A percentile compares a stretch with the other conserved stretches of the same genome.
These are phyloP conservation scores for Alitta virens DNA, from an alignment of 2,888 invertebrate species.

Conservation along the genomic window DNA sequence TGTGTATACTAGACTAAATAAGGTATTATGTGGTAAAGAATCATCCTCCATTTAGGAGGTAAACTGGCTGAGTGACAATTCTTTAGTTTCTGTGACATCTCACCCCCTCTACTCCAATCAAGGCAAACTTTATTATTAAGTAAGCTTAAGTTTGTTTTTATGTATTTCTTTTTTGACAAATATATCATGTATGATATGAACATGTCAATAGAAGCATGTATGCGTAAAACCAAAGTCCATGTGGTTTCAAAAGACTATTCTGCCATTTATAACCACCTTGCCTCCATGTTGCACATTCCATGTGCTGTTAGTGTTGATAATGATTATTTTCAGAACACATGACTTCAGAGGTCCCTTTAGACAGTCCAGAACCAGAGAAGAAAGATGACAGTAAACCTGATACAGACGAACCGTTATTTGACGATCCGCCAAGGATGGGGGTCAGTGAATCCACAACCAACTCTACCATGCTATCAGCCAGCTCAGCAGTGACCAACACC, in stretches of 20 bases:
- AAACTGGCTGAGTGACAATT: too few relatives aligned
- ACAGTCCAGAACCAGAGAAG: conserved; percentile 21
- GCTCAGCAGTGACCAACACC: not conserved
- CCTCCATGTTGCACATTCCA: not conserved
- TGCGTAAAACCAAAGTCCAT: not conserved
- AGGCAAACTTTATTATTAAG: too few relatives aligned
- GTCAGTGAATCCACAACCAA: conserved; percentile 19
- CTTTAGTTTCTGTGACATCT: too few relatives aligned
- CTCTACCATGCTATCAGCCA: not conserved
- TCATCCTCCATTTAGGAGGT: too few relatives aligned
- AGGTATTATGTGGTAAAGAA: too few relatives aligned
- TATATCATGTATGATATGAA: too few relatives aligned
- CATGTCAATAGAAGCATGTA: too few relatives aligned
- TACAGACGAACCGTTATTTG: conserved; percentile 1
- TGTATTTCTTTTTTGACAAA: too few relatives aligned
- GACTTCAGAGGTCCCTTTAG: conserved; percentile 18
- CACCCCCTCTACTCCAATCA: too few relatives aligned
- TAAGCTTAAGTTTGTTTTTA: too few relatives aligned
- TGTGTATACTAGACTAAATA: too few relatives aligned
- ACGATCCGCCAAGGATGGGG: conserved; percentile 10
- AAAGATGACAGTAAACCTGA: conserved; percentile 20
- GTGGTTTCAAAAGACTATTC: not conserved
- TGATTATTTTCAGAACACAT: conserved; percentile 11
- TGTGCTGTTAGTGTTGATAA: not conserved
- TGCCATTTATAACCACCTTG: not conserved